Conservation (phyloP, 2,797 vertebrate species). For the Scyliorhinus canicula region DNA sequence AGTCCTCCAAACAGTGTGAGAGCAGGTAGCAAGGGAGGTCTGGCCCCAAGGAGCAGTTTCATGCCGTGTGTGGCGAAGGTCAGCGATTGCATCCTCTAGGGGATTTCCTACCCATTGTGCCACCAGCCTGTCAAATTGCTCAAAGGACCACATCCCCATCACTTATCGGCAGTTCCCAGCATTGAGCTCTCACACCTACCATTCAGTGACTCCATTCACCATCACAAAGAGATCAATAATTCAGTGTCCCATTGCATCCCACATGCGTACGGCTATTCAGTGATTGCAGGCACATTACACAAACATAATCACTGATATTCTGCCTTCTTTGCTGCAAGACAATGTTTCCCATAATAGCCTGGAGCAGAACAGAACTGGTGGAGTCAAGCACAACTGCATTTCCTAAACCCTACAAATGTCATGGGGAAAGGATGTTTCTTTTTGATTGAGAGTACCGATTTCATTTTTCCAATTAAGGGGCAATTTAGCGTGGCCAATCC, state of each 20-base stretch:
- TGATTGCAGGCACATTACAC: not conserved
- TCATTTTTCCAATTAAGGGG: too few species aligned
- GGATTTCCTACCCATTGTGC: not conserved
- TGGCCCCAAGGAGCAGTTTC: not conserved
- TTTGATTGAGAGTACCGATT: too few species aligned
- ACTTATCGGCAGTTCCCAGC: not conserved
- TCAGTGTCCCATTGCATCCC: not conserved
- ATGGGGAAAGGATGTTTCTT: too few species aligned
- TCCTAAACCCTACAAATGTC: not conserved
- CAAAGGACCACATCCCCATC: not conserved
- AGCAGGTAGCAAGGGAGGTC: not conserved
- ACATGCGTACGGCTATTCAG: not conserved
- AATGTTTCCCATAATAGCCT: not conserved
- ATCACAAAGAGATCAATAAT: not conserved
- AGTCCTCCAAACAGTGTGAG: not conserved
- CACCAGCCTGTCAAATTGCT: not conserved
- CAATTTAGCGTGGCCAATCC: too few species aligned
- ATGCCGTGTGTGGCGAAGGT: not conserved
- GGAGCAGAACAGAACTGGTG: not conserved
- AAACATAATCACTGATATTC: not conserved
- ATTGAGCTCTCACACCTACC: not conserved
- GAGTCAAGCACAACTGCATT: not conserved
- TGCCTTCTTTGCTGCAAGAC: not conserved
- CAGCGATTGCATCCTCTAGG: not conserved
- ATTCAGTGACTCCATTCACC: not conserved